phyloP scores from a whole-genome alignment of 2,888 invertebrate genomes.

The Hypomecis atomaria region DNA sequence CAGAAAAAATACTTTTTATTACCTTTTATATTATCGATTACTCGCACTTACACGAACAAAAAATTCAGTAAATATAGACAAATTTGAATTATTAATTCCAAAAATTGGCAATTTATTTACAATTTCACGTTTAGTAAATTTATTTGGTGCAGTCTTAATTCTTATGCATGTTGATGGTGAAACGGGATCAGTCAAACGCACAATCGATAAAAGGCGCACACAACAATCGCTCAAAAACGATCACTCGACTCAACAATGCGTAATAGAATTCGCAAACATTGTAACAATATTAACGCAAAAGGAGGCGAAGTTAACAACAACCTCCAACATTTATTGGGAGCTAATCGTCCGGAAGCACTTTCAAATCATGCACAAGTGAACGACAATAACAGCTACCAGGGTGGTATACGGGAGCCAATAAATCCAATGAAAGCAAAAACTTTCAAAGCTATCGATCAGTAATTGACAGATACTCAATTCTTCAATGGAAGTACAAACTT shows the following conservation, averaged over 20 bases:
- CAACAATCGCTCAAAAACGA: slow-evolving; percentile 65
- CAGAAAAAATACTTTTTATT: slow-evolving; percentile 1
- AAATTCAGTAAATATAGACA: neutral
- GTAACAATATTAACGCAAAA: slow-evolving; percentile 82
- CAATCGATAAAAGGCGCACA: slow-evolving; percentile 70
- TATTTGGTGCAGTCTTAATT: slow-evolving; percentile 13
- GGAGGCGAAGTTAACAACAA: slow-evolving; percentile 83
- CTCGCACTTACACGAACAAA: neutral
- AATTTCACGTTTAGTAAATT: neutral
- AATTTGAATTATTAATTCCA: neutral
- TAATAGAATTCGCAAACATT: slow-evolving; percentile 84
- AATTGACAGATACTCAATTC: slow-evolving; percentile 39
- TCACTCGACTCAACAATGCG: slow-evolving; percentile 72
- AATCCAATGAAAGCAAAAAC: slow-evolving; percentile 33
- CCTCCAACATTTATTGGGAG: slow-evolving; percentile 78
- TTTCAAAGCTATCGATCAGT: slow-evolving; percentile 43
- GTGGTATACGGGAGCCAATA: slow-evolving; percentile 59
- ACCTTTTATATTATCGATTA: slow-evolving; percentile 3
- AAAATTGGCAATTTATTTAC: neutral
- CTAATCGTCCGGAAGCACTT: slow-evolving; percentile 81
- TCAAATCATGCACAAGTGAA: slow-evolving; percentile 76
- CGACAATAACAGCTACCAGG: slow-evolving; percentile 69
- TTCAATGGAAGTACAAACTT: slow-evolving; percentile 51
- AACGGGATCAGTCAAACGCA: slow-evolving; percentile 72
- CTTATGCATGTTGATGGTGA: slow-evolving; percentile 44